phyloP scores from a whole-genome alignment of 2,888 invertebrate species.

The Leucophora obtusa region DNA sequence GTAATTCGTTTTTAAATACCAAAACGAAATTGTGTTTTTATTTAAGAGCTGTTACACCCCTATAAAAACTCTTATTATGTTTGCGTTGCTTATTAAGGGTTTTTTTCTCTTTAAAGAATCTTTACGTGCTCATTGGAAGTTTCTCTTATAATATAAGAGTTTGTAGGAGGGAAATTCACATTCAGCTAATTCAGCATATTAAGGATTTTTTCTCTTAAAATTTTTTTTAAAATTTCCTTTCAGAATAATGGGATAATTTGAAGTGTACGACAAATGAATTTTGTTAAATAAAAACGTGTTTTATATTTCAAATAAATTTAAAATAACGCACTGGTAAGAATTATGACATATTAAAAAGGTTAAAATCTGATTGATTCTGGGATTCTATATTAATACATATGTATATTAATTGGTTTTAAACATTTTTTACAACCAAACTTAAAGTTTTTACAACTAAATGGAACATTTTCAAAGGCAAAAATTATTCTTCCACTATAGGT shows the following conservation, averaged over 20 bases:
- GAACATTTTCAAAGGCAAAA: too few relatives aligned
- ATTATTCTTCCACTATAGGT: too few relatives aligned
- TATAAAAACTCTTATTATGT: constrained; percentile 25
- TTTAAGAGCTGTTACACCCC: constrained; percentile 14
- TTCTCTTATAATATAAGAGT: constrained; percentile 52
- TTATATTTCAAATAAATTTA: too few relatives aligned
- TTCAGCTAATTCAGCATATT: constrained; percentile 39
- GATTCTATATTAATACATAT: too few relatives aligned
- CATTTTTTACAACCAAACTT: too few relatives aligned
- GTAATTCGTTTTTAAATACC: constrained; percentile 5
- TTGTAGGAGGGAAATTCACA: constrained; percentile 1
- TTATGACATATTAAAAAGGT: too few relatives aligned
- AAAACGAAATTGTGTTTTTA: constrained; percentile 30
- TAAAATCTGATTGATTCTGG: too few relatives aligned
- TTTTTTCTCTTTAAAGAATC: constrained; percentile 30
- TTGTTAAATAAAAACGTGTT: too few relatives aligned
- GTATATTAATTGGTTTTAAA: too few relatives aligned
- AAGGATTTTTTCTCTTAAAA: background rate
- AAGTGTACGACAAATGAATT: background rate
- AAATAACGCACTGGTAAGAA: too few relatives aligned
- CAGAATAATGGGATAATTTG: constrained; percentile 36
- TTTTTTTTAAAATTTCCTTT: too few relatives aligned
- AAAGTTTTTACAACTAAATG: too few relatives aligned
- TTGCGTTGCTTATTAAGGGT: constrained; percentile 4
- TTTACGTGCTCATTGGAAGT: background rate